Percentiles rank a stretch among this genome's conserved stretches.
Evolutionary conservation across 2,797 vertebrate genomes (phyloP).

Genomic region (Gambelia wislizenii): DNA sequence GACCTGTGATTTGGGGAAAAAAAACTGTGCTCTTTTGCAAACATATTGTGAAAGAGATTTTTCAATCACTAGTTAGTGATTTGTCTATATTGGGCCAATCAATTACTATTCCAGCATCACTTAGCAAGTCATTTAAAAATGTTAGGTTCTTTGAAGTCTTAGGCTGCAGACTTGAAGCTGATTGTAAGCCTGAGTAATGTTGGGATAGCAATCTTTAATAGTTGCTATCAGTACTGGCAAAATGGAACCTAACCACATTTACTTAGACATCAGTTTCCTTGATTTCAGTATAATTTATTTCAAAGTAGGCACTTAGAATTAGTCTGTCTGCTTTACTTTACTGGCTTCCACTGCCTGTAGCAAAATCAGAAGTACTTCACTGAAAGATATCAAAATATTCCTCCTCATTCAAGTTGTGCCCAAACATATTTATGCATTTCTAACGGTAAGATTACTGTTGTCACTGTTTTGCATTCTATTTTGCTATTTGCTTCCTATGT

Average conservation of each 20-base stretch:
- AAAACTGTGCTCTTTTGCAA: neutral
- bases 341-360: neutral
- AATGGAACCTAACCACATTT: constrained; percentile 8
- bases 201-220: constrained; percentile 5
- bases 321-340: neutral
- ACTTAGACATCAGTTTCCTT: constrained; percentile 5
- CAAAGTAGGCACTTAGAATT: neutral
- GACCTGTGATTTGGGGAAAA: too few species aligned
- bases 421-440: neutral
- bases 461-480: neutral
- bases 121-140: neutral
- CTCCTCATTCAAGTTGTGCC: neutral
- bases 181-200: neutral
- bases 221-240: neutral
- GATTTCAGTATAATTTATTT: constrained; percentile 3
- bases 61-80: neutral
- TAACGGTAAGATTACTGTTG: neutral
- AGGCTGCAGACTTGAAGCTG: neutral
- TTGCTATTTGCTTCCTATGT: neutral
- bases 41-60: neutral
- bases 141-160: neutral
- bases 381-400: neutral
- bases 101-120: neutral
- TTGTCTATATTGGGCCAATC: neutral
- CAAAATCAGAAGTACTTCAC: neutral